These are phyloP conservation scores for Pangasius sanitwongsei DNA, from an alignment of 2,797 vertebrate genomes.

Conservation along the genomic window DNA sequence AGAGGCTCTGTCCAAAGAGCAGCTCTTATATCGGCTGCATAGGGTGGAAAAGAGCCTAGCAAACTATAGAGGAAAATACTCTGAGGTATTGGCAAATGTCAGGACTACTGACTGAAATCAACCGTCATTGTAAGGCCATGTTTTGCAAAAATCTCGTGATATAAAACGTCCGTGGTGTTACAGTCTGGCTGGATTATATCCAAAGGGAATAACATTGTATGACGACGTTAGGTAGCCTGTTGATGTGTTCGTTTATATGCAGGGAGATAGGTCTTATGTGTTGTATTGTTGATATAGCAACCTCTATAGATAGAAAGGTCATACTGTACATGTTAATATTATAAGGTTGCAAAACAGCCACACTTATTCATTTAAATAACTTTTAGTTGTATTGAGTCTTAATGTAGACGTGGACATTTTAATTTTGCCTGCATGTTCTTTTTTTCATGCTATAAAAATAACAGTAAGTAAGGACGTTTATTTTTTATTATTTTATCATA, in stretches of 20 bases:
- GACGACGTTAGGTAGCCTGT: background rate
- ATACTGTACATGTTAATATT: background rate
- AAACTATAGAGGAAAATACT: constrained; percentile 90
- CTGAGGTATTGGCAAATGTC: constrained; percentile 79
- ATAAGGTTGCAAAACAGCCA: background rate
- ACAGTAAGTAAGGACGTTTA: background rate
- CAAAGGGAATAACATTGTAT: background rate
- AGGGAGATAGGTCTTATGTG: background rate
- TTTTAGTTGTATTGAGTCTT: background rate
- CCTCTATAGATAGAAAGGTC: background rate
- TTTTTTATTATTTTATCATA: background rate
- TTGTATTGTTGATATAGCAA: background rate
- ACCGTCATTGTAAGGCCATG: background rate
- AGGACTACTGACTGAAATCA: background rate
- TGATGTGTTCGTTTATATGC: background rate
- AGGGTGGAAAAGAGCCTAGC: constrained; percentile 86
- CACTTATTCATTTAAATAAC: background rate
- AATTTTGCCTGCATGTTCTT: background rate
- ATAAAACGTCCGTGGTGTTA: background rate
- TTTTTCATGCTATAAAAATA: background rate
- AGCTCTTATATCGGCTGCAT: constrained; percentile 82
- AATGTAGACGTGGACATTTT: background rate
- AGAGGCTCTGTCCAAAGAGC: constrained; percentile 85
- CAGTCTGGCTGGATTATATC: background rate
- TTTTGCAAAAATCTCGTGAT: background rate